Percentiles rank a stretch among this genome's conserved stretches.
phyloP scores from a whole-genome alignment of 2,797 vertebrate species.

The Oreochromis mossambicus region DNA sequence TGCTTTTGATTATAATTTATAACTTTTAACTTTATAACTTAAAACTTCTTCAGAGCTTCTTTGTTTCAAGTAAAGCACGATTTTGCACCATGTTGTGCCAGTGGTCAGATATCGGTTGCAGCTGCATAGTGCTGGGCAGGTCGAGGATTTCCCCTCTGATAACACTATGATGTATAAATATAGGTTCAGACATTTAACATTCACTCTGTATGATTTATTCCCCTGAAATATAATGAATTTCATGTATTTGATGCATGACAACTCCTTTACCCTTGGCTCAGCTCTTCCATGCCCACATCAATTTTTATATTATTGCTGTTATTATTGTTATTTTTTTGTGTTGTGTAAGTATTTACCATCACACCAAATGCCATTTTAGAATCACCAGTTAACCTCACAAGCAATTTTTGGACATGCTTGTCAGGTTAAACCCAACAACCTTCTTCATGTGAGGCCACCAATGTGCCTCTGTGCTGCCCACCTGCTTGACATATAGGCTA shows the following conservation, averaged over 20 bases:
- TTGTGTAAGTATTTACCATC: neutral
- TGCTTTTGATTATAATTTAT: neutral
- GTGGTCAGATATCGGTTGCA: neutral
- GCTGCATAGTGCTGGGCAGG: neutral
- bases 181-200: neutral
- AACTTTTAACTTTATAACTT: neutral
- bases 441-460: neutral
- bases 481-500: neutral
- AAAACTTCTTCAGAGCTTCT: neutral
- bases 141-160: neutral
- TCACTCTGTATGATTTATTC: neutral
- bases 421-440: neutral
- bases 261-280: neutral
- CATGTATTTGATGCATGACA: neutral
- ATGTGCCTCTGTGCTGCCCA: neutral
- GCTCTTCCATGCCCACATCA: neutral
- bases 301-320: neutral
- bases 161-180: rapidly evolving
- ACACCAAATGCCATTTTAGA: neutral
- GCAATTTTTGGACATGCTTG: neutral
- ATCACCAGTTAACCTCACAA: neutral
- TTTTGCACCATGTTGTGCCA: neutral
- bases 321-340: neutral
- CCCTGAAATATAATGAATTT: neutral
- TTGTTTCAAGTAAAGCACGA: neutral